Percentiles rank a stretch among this genome's conserved stretches.
phyloP scores from a whole-genome alignment of 1,140 invertebrate genomes.

The Drosophila equinoxialis region DNA sequence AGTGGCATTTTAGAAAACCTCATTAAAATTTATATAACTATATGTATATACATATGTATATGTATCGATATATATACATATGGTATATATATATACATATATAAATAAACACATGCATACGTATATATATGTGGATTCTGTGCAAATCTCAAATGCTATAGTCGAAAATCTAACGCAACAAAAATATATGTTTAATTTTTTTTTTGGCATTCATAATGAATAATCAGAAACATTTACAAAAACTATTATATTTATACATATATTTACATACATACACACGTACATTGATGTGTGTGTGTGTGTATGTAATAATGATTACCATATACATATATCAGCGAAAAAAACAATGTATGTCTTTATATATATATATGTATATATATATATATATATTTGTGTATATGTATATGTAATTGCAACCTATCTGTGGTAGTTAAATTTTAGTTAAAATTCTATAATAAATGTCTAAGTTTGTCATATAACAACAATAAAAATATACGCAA shows the following conservation, averaged over 20 bases:
- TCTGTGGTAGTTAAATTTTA: conserved; percentile 83
- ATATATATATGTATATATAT: conserved; percentile 26
- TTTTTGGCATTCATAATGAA: neutral
- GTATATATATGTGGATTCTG: conserved; percentile 36
- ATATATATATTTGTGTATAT: conserved; percentile 45
- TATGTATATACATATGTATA: neutral
- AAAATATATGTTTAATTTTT: conserved; percentile 7
- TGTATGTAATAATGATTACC: conserved; percentile 4
- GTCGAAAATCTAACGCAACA: conserved; percentile 42
- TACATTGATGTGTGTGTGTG: too few species aligned
- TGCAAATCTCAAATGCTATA: conserved; percentile 71
- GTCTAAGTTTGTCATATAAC: conserved; percentile 74
- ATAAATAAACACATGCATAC: conserved; percentile 5
- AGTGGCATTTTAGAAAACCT: conserved; percentile 68
- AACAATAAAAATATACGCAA: conserved; percentile 64
- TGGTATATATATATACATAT: neutral
- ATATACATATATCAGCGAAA: conserved; percentile 31
- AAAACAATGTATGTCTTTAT: conserved; percentile 24
- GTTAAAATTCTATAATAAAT: conserved; percentile 80
- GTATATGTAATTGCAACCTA: conserved; percentile 81
- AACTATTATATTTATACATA: conserved; percentile 1
- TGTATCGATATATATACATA: neutral
- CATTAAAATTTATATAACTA: conserved; percentile 57
- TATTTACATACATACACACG: conserved; percentile 34
- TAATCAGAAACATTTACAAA: neutral